A percentile compares a stretch with the other conserved stretches of the same genome.
Evolutionary conservation across 2,888 invertebrate genomes (phyloP).

Genomic region (Lepidocyrtinus sp.): DNA sequence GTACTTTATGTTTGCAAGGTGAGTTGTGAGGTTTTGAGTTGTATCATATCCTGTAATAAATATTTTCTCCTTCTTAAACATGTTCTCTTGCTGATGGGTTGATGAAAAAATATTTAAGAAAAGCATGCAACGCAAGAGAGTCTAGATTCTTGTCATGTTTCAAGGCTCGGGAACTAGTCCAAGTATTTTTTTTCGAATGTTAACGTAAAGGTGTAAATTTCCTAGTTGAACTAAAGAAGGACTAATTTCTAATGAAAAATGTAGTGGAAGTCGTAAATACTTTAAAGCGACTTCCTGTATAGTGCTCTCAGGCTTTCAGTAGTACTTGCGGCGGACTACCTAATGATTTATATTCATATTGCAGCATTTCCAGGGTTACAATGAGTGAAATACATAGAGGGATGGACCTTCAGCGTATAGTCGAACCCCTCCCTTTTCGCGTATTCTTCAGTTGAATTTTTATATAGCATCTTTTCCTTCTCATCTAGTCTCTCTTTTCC

Average conservation of each 20-base stretch:
- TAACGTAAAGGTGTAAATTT: too few relatives aligned
- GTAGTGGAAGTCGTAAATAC: not conserved
- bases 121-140: too few relatives aligned
- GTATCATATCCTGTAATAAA: too few relatives aligned
- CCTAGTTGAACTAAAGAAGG: too few relatives aligned
- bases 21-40: too few relatives aligned
- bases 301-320: not conserved
- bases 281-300: not conserved
- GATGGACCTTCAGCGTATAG: not conserved
- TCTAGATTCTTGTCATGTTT: too few relatives aligned
- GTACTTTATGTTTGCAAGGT: too few relatives aligned
- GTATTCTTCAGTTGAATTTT: not conserved
- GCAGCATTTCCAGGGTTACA: not conserved
- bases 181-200: too few relatives aligned
- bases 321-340: not conserved
- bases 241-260: not conserved
- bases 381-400: not conserved
- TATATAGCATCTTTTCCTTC: not conserved
- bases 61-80: too few relatives aligned
- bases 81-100: too few relatives aligned
- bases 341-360: not conserved
- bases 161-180: too few relatives aligned
- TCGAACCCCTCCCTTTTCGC: not conserved
- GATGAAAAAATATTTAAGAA: too few relatives aligned
- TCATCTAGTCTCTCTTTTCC: slow-evolving; percentile 7